phyloP scores from a whole-genome alignment of 1,140 invertebrate species.

The Bombus huntii region DNA sequence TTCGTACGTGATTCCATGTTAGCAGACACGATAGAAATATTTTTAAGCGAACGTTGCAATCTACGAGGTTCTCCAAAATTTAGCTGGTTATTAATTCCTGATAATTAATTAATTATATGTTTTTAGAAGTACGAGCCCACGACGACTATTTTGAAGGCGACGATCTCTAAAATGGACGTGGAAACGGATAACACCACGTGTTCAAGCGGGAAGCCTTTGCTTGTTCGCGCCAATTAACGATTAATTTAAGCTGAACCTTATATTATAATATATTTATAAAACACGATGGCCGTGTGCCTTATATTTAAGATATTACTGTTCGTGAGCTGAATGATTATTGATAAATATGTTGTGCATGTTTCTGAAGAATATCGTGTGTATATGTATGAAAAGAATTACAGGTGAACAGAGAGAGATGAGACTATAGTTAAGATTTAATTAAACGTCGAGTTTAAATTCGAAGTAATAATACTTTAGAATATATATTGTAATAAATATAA shows the following conservation, averaged over 20 bases:
- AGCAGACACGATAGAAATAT: not conserved
- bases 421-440: constrained; percentile 7
- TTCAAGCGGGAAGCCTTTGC: constrained; percentile 59
- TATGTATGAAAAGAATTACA: not conserved
- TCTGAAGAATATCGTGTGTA: not conserved
- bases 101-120: not conserved
- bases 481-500: constrained; percentile 33
- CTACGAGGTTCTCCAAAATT: too few relatives aligned
- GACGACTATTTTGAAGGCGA: constrained; percentile 69
- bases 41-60: not conserved
- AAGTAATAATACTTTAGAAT: not conserved
- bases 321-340: constrained; percentile 20
- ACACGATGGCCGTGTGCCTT: not conserved
- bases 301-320: constrained; percentile 54
- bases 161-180: constrained; percentile 70
- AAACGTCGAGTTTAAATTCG: not conserved
- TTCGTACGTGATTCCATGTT: not conserved
- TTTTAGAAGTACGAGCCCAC: constrained; percentile 63
- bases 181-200: constrained; percentile 38
- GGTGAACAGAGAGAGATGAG: not conserved
- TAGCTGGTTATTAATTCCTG: too few relatives aligned
- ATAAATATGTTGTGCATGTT: not conserved
- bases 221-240: constrained; percentile 74
- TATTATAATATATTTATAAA: constrained; percentile 25
- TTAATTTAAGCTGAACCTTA: not conserved